Base-by-base conservation (phyloP, 1,140 invertebrate species). In the Manduca sexta region DNA sequence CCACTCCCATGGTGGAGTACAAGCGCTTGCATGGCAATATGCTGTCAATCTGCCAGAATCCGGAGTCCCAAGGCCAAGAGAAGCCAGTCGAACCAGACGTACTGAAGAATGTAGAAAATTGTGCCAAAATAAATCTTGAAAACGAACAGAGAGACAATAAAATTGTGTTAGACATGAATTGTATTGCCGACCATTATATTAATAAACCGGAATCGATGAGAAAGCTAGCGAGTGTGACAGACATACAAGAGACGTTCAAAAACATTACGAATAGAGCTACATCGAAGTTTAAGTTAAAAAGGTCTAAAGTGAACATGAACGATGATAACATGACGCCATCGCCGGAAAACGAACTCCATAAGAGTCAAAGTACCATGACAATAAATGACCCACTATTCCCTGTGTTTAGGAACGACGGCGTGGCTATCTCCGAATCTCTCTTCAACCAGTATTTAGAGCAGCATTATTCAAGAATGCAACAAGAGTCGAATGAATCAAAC, bases 361-460 rank as follows among this genome's bases (percentile, higher is more conserved):
- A 84, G 45, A 72, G 64, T 7, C 73, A 70, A 38, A 70, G 70
- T 38, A 91, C 86, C 11, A 89, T 91, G 46, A 93, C 93, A 1
- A 93, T 95, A 43, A 89, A 91, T 18, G 93, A 95, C 86, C 93
- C 93, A 13, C 88, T 84, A 40, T 93, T 91, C 86, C 93, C 93
- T 15, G 88, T 93, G 8, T 93, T 94, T 62, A 89, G 91, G 59
- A 86, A 86, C 31, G 90, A 95, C 47, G 93, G 93, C 2, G 84
- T 91, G 18, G 89, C 91, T 5, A 91, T 93, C 33, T 94, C 93
- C 0, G 89, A 91, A 45, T 88, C 88, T 5, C 78, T 94, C 0
- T 93, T 93, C 64, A 89, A 93, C 45, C 88, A 93, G 46, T 91
- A 91, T 54, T 77, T 94, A 29, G 87, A 88, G 29, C 86, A 88